These are phyloP conservation scores for Brassicogethes aeneus DNA, from an alignment of 2,888 invertebrate genomes.

Conservation along the genomic window DNA sequence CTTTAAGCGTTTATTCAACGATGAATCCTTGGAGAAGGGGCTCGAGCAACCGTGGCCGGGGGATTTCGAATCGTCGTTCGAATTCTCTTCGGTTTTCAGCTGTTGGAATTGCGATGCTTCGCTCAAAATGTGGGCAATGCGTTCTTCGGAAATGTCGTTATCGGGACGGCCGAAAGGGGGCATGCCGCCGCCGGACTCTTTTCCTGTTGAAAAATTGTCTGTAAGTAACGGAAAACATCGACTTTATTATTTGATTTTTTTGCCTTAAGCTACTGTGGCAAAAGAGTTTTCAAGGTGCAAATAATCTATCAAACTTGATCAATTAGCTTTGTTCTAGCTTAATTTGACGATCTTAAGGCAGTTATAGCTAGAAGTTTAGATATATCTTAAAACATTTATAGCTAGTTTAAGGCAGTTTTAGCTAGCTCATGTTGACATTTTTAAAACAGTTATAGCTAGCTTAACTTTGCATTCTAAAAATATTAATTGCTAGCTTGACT, in stretches of 20 bases:
- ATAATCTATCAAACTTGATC: too few species aligned
- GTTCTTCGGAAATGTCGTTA: conserved; percentile 75
- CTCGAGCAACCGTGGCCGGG: conserved; percentile 72
- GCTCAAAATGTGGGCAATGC: conserved; percentile 85
- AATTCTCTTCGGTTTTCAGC: conserved; percentile 58
- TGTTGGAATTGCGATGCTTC: conserved; percentile 75
- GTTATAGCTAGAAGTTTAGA: too few species aligned
- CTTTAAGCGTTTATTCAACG: conserved; percentile 67
- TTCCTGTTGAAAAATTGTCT: conserved; percentile 48
- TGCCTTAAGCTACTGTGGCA: conserved; percentile 7
- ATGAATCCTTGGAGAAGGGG: conserved; percentile 67
- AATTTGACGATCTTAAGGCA: too few species aligned
- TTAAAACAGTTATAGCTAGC: too few species aligned
- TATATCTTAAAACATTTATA: too few species aligned
- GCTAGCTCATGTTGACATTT: too few species aligned
- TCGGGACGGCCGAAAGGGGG: conserved; percentile 71
- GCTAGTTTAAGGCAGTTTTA: too few species aligned
- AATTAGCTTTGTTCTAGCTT: too few species aligned
- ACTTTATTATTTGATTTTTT: conserved; percentile 11
- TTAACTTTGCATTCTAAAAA: too few species aligned
- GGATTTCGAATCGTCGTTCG: conserved; percentile 74
- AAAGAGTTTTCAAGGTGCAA: conserved; percentile 1
- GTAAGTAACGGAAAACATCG: conserved; percentile 33
- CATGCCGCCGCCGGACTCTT: conserved; percentile 76
- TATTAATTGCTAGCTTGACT: too few species aligned